phyloP scores from a whole-genome alignment of 2,888 invertebrate species.

The Zygaena filipendulae region DNA sequence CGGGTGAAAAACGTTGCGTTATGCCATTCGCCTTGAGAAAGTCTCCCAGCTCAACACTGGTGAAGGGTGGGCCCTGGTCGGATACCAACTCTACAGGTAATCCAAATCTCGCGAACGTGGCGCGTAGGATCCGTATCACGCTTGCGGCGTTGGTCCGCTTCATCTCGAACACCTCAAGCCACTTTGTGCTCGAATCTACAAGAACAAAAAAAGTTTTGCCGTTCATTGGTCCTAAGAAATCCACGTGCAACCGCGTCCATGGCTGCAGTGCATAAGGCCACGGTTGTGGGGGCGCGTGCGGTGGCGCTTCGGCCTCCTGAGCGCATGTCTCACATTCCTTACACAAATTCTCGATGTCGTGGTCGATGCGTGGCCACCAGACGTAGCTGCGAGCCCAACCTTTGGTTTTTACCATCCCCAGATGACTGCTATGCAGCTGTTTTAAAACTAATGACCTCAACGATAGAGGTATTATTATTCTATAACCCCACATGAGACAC shows the following conservation, averaged over 20 bases:
- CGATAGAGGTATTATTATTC: conserved; percentile 11
- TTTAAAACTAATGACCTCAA: conserved; percentile 10
- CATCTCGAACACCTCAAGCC: conserved; percentile 17
- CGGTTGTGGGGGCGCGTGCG: conserved; percentile 10
- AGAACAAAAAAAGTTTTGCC: conserved; percentile 15
- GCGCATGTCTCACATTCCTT: conserved; percentile 8
- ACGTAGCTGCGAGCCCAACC: conserved; percentile 14
- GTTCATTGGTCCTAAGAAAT: conserved; percentile 12
- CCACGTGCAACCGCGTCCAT: conserved; percentile 14
- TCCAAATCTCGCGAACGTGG: conserved; percentile 11
- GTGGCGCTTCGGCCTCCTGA: conserved; percentile 3
- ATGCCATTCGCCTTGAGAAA: conserved; percentile 9
- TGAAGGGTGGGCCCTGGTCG: conserved; percentile 15
- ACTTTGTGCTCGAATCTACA: conserved; percentile 17
- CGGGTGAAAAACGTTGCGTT: conserved; percentile 4
- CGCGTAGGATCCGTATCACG: conserved; percentile 10
- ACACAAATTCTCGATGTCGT: conserved; percentile 12
- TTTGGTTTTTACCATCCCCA: conserved; percentile 19
- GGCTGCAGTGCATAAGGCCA: conserved; percentile 11
- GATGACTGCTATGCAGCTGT: conserved; percentile 15
- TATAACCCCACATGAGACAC: conserved; percentile 14
- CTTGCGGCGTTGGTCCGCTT: conserved; percentile 6
- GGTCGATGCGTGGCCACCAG: conserved; percentile 18
- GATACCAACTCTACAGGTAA: conserved; percentile 12
- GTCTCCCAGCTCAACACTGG: conserved; percentile 7